phyloP scores from a whole-genome alignment of 2,888 invertebrate species.

The Andrena dorsata region DNA sequence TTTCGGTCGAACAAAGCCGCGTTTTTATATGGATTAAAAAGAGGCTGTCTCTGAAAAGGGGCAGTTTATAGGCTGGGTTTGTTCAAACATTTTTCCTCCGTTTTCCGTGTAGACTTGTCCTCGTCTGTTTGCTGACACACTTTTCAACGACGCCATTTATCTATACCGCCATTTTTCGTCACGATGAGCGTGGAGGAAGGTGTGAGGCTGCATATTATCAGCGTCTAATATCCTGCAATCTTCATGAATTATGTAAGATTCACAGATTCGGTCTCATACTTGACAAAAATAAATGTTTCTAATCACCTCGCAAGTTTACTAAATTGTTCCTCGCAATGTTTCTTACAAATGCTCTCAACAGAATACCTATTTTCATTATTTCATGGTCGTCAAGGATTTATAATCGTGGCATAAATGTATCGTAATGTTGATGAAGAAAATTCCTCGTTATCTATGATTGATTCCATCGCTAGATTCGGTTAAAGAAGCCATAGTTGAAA shows the following conservation, averaged over 20 bases:
- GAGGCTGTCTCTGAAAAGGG: slow-evolving; percentile 30
- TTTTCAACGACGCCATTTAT: slow-evolving; percentile 23
- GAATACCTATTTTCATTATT: too few relatives aligned
- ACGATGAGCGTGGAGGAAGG: background rate
- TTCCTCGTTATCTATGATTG: background rate
- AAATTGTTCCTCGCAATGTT: too few relatives aligned
- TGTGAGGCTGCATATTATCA: background rate
- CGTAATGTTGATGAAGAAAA: background rate
- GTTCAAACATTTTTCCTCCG: slow-evolving; percentile 38
- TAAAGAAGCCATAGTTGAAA: slow-evolving; percentile 9
- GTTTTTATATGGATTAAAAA: slow-evolving; percentile 45
- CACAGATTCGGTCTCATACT: background rate
- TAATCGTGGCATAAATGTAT: too few relatives aligned
- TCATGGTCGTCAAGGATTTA: too few relatives aligned
- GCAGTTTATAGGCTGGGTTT: slow-evolving; percentile 23
- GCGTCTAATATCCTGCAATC: slow-evolving; percentile 1
- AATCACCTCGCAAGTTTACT: background rate
- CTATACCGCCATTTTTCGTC: background rate
- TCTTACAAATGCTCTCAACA: too few relatives aligned
- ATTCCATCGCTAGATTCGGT: slow-evolving; percentile 6
- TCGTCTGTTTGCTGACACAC: slow-evolving; percentile 21
- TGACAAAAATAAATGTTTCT: background rate
- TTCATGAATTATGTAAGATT: background rate
- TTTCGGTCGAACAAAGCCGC: slow-evolving; percentile 36
- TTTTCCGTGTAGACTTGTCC: slow-evolving; percentile 10